Conservation (phyloP, 2,888 invertebrate genomes). For the Parapristionchus giblindavisi region DNA sequence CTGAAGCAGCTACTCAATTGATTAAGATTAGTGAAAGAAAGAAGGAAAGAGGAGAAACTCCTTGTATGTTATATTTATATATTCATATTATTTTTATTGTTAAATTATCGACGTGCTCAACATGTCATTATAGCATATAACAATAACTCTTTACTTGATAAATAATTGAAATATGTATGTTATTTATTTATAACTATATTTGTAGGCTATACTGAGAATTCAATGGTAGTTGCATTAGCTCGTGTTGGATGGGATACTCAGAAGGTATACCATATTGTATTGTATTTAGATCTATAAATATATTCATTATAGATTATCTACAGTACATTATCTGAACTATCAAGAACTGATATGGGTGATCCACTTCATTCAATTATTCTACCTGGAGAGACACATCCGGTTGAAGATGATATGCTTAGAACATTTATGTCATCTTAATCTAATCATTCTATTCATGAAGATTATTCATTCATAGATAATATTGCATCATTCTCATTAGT, state of each 20-base stretch:
- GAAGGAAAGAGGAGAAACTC: slow-evolving; percentile 40
- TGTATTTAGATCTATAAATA: no score
- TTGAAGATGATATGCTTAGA: slow-evolving; percentile 86
- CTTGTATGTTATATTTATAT: slow-evolving; percentile 43
- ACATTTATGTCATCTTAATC: slow-evolving; percentile 43
- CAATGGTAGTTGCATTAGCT: slow-evolving; percentile 85
- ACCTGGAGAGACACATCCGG: slow-evolving; percentile 83
- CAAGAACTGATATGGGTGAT: slow-evolving; percentile 80
- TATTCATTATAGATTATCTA: slow-evolving; percentile 78
- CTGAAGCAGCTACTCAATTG: slow-evolving; percentile 86
- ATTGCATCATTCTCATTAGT: not conserved
- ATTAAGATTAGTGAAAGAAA: slow-evolving; percentile 78
- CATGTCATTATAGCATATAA: no score
- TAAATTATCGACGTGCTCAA: not conserved
- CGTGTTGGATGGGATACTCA: slow-evolving; percentile 87
- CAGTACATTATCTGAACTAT: slow-evolving; percentile 81
- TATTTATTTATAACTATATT: no score
- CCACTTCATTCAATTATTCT: slow-evolving; percentile 95
- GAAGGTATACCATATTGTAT: slow-evolving; percentile 68
- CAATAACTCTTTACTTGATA: not conserved
- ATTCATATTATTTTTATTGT: no score
- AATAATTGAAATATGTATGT: not conserved
- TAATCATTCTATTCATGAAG: not conserved
- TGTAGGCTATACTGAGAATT: slow-evolving; percentile 73
- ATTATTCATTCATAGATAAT: not conserved